Evolutionary conservation across 1,140 invertebrate species (phyloP).

Genomic region (Diorhabda sublineata): DNA sequence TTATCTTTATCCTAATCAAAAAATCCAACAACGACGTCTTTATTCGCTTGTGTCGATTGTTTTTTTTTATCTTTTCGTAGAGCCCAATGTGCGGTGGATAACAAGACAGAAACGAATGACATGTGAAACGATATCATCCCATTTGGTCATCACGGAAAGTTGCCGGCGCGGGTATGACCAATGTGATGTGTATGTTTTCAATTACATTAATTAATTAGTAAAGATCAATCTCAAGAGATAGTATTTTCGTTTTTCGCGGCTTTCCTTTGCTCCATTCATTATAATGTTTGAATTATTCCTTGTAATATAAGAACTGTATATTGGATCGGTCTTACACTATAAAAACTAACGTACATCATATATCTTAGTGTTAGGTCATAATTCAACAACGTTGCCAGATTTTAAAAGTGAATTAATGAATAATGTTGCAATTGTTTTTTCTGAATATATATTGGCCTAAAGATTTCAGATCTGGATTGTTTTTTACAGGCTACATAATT

Average conservation of each 20-base stretch:
- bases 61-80: conserved; percentile 7
- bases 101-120: conserved; percentile 27
- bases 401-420: too few species aligned
- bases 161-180: conserved; percentile 5
- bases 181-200: conserved; percentile 33
- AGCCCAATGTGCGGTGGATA: conserved; percentile 18
- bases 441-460: too few species aligned
- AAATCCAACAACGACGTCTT: conserved; percentile 6
- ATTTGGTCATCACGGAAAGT: conserved; percentile 23
- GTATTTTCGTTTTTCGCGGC: conserved; percentile 28
- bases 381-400: too few species aligned
- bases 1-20: too few species aligned
- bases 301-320: background rate
- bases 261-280: conserved; percentile 30
- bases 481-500: too few species aligned
- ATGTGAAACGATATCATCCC: conserved; percentile 28
- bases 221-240: conserved; percentile 29
- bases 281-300: conserved; percentile 19
- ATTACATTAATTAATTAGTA: conserved; percentile 36
- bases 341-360: too few species aligned
- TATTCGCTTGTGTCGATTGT: background rate
- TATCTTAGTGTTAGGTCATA: too few species aligned
- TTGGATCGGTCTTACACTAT: too few species aligned
- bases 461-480: too few species aligned
- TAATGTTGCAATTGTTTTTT: too few species aligned